Evolutionary conservation across 2,888 invertebrate species (phyloP), one percentile per base, ranked within the genome.

Genomic region (Petrophora chlorosata): DNA sequence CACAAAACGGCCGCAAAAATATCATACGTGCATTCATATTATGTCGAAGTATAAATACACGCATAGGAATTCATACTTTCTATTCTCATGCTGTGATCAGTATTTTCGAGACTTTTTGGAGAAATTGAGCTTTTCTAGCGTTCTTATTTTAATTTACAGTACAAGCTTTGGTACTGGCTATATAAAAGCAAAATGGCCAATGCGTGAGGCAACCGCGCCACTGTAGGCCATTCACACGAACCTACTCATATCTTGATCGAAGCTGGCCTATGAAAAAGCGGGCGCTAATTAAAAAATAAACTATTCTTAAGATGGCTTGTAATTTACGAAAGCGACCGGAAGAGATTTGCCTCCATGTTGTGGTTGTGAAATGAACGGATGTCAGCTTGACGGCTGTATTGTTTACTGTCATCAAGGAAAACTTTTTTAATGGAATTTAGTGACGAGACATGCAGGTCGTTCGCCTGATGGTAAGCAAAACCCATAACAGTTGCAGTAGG

Each of bases 151-250:
- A 12, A 2, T 10, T 1, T 16, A 5, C 5, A 22, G 22, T 1
- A 13, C n/a, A 5, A 40, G 29, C 25, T 42, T 36, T 12, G 32
- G 19, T 42, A 42, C 48, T 48, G 47, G 16, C 17, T 5, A 23
- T 13, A 28, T n/a, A 12, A 16, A 10, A 25, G 19, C 19, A 33
- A 23, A 33, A 33, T 28, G 17, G 38, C 65, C 76, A 77, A 78
- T 86, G 85, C 88, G 88, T 89, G 88, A 86, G 86, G 87, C 76
- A 85, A 85, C 75, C 70, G 61, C 66, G 69, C 70, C 70, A 77
- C 70, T 74, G 80, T 78, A 83, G 86, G 90, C 87, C 87, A 86
- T 90, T 90, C 90, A 88, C 90, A 87, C 87, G 89, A 85, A 84
- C 70, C 53, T 57, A 53, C 52, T 59, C 70, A 70, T 85, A 90